phyloP scores from a whole-genome alignment of 2,888 invertebrate genomes.

The Xylota segnis region DNA sequence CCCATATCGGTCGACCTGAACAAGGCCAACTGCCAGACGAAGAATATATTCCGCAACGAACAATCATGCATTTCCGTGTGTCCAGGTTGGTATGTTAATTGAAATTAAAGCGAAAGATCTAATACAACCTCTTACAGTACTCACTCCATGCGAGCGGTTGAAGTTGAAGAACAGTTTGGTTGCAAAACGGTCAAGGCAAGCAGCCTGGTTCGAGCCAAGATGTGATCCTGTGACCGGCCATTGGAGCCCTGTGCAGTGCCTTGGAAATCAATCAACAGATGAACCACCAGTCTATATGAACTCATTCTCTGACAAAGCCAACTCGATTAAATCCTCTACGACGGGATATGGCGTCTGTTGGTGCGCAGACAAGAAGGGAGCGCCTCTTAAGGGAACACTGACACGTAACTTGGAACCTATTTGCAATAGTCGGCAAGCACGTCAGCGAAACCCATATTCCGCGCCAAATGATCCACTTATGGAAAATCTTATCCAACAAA shows the following conservation, averaged over 20 bases:
- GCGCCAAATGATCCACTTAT: slow-evolving; percentile 86
- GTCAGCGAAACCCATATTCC: slow-evolving; percentile 85
- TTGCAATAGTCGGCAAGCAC: slow-evolving; percentile 92
- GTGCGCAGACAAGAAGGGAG: slow-evolving; percentile 93
- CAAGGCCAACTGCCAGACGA: slow-evolving; percentile 91
- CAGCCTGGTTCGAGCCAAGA: slow-evolving; percentile 88
- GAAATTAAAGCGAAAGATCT: neutral
- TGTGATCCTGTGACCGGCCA: slow-evolving; percentile 90
- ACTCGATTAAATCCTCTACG: slow-evolving; percentile 15
- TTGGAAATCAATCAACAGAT: slow-evolving; percentile 86
- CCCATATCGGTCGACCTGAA: slow-evolving; percentile 86
- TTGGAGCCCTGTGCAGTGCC: slow-evolving; percentile 93
- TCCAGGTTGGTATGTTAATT: slow-evolving; percentile 86
- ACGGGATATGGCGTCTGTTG: slow-evolving; percentile 90
- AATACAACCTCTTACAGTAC: slow-evolving; percentile 84
- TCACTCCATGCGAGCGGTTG: slow-evolving; percentile 92
- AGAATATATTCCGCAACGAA: slow-evolving; percentile 93
- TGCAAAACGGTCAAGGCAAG: slow-evolving; percentile 87
- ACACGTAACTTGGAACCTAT: slow-evolving; percentile 90
- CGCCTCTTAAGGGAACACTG: slow-evolving; percentile 92
- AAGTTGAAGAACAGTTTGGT: slow-evolving; percentile 91
- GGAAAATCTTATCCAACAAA: slow-evolving; percentile 89
- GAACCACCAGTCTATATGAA: slow-evolving; percentile 51
- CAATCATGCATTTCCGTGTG: slow-evolving; percentile 92
- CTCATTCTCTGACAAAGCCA: slow-evolving; percentile 46